Conservation (phyloP, 2,797 vertebrate species). For the Thaleichthys pacificus region DNA sequence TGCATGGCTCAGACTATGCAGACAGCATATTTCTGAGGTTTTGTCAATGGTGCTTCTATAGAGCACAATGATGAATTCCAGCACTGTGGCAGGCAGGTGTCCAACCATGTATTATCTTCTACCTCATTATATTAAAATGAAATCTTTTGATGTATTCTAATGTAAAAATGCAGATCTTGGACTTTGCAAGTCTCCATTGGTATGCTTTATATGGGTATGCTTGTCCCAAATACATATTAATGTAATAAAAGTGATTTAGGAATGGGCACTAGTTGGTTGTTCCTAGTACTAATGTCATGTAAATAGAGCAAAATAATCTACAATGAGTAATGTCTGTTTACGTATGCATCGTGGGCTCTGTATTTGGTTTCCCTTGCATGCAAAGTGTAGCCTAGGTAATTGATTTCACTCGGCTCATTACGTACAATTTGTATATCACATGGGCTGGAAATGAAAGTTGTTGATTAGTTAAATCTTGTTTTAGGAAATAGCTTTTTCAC, state of each 20-base stretch:
- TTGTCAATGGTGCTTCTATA: conserved; percentile 1
- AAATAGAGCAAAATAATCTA: conserved; percentile 77
- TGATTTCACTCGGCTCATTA: conserved; percentile 79
- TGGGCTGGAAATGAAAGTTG: conserved; percentile 77
- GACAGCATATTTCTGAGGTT: conserved; percentile 2
- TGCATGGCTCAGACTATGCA: conserved; percentile 31
- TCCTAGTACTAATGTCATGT: conserved; percentile 70
- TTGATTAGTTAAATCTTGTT: conserved; percentile 76
- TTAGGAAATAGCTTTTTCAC: conserved; percentile 64
- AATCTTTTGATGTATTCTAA: conserved; percentile 11
- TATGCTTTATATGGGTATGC: conserved; percentile 45
- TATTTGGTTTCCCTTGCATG: conserved; percentile 71
- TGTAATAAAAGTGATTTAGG: conserved; percentile 69
- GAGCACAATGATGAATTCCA: neutral
- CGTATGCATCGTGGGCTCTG: conserved; percentile 71
- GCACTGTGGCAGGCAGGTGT: neutral
- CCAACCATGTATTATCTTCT: neutral
- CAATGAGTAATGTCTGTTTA: conserved; percentile 77
- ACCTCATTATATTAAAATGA: conserved; percentile 26
- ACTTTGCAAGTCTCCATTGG: conserved; percentile 24
- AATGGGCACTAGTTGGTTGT: conserved; percentile 62
- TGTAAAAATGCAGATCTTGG: conserved; percentile 26
- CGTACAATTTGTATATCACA: conserved; percentile 78
- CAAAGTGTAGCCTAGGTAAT: conserved; percentile 76
- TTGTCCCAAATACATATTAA: conserved; percentile 72